A percentile compares a stretch with the other conserved stretches of the same genome.
Evolutionary conservation across 2,888 invertebrate genomes (phyloP).

Genomic region (Cistogaster globosa): DNA sequence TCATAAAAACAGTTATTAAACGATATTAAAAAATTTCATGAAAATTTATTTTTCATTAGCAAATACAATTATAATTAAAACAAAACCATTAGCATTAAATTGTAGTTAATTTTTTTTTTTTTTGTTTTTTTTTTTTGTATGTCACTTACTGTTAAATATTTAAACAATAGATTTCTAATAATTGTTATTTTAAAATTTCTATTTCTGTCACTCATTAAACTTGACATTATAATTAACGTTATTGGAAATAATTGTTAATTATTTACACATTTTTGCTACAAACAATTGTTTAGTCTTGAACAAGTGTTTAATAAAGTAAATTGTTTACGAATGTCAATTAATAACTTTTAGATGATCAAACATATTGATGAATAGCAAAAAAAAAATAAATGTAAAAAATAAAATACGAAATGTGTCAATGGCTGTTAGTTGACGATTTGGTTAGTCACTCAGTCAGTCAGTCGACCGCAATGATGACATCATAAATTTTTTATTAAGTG

Average conservation of each 20-base stretch:
- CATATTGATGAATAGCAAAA: constrained; percentile 9
- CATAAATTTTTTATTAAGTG: constrained; percentile 59
- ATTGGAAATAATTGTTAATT: constrained; percentile 64
- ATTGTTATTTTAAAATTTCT: constrained; percentile 27
- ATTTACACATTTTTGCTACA: constrained; percentile 34
- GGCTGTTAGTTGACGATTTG: constrained; percentile 6
- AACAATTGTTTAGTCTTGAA: constrained; percentile 8
- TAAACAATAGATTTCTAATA: constrained; percentile 41
- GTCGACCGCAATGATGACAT: constrained; percentile 51
- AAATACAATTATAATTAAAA: too few species aligned
- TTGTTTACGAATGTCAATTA: constrained; percentile 52
- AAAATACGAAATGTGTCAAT: neutral
- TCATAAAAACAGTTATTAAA: too few species aligned
- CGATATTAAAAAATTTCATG: too few species aligned
- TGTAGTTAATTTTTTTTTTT: neutral
- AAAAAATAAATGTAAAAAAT: neutral
- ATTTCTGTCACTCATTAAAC: constrained; percentile 60
- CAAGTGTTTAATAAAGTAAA: constrained; percentile 17
- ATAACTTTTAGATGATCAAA: constrained; percentile 32
- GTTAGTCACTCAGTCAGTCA: constrained; percentile 23
- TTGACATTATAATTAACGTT: constrained; percentile 67
- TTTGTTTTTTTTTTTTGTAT: neutral
- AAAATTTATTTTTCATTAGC: too few species aligned
- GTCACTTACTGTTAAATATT: constrained; percentile 45
- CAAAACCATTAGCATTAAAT: too few species aligned